Conservation (phyloP, 1,140 invertebrate species). For the Lasaia peninsularis region DNA sequence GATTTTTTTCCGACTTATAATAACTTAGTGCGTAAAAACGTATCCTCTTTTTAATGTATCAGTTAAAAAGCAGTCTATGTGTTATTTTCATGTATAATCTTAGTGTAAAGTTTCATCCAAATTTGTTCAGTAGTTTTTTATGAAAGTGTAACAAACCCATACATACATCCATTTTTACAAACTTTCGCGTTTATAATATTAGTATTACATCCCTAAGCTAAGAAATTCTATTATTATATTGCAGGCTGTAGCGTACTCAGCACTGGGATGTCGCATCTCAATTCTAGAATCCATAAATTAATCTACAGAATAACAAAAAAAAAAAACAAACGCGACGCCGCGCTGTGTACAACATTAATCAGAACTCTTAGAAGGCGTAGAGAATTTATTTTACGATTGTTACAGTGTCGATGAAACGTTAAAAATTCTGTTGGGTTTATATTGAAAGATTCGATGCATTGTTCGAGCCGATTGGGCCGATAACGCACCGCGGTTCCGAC, state of each 20-base stretch:
- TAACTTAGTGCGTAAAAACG: too few species aligned
- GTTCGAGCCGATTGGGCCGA: conserved; percentile 64
- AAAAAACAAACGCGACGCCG: conserved; percentile 65
- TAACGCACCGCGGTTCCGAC: conserved; percentile 62
- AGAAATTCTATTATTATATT: neutral
- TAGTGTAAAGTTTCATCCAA: too few species aligned
- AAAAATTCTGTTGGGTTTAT: conserved; percentile 73
- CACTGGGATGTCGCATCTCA: neutral
- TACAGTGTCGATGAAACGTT: conserved; percentile 72
- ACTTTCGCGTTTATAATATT: too few species aligned
- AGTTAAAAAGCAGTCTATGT: too few species aligned
- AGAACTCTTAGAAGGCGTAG: conserved; percentile 70
- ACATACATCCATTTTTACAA: too few species aligned
- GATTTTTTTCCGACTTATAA: too few species aligned
- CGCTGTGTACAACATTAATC: conserved; percentile 71
- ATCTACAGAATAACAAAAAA: conserved; percentile 50
- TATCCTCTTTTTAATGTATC: too few species aligned
- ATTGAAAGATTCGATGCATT: conserved; percentile 73
- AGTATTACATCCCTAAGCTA: too few species aligned
- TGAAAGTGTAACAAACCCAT: too few species aligned
- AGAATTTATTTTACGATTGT: conserved; percentile 76
- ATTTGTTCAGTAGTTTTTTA: too few species aligned
- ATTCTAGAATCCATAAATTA: neutral
- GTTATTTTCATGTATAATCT: too few species aligned
- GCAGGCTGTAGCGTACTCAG: neutral